These are phyloP conservation scores for Heliconius ismenius DNA, from an alignment of 2,888 invertebrate species.

Conservation along the genomic window DNA sequence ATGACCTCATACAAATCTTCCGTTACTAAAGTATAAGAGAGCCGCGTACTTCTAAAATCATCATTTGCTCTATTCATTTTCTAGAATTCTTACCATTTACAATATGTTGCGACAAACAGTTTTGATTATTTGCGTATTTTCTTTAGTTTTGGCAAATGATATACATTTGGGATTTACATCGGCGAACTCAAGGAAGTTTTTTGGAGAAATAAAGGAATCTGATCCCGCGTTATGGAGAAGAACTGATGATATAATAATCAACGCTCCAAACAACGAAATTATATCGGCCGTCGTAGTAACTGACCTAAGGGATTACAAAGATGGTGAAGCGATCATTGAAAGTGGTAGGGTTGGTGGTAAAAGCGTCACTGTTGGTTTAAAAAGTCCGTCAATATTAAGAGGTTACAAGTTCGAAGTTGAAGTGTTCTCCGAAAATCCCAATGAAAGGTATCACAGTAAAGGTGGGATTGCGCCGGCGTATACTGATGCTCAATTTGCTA, in stretches of 20 bases:
- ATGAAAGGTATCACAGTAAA: slow-evolving; percentile 53
- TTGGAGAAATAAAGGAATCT: slow-evolving; percentile 63
- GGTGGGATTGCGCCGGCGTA: slow-evolving; percentile 50
- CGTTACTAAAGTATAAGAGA: slow-evolving; percentile 36
- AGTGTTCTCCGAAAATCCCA: slow-evolving; percentile 59
- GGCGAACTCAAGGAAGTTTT: slow-evolving; percentile 57
- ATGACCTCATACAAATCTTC: slow-evolving; percentile 42
- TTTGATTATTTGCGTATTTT: slow-evolving; percentile 24
- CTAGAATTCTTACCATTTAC: background rate
- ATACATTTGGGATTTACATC: slow-evolving; percentile 53
- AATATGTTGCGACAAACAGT: slow-evolving; percentile 34
- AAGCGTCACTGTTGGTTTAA: slow-evolving; percentile 63
- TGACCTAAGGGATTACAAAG: slow-evolving; percentile 65
- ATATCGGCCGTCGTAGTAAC: slow-evolving; percentile 66
- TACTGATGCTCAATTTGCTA: slow-evolving; percentile 54
- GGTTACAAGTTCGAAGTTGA: slow-evolving; percentile 70
- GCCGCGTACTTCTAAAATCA: slow-evolving; percentile 25
- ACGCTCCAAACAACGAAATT: slow-evolving; percentile 58
- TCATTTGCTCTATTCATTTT: slow-evolving; percentile 34
- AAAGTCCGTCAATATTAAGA: slow-evolving; percentile 65
- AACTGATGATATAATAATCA: slow-evolving; percentile 62
- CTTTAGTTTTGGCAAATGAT: slow-evolving; percentile 52
- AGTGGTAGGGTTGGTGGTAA: slow-evolving; percentile 66
- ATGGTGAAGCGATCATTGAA: slow-evolving; percentile 63
- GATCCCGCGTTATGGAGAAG: slow-evolving; percentile 69